These are phyloP conservation scores for Taenaris catops DNA, from an alignment of 2,888 invertebrate species.

Conservation along the genomic window DNA sequence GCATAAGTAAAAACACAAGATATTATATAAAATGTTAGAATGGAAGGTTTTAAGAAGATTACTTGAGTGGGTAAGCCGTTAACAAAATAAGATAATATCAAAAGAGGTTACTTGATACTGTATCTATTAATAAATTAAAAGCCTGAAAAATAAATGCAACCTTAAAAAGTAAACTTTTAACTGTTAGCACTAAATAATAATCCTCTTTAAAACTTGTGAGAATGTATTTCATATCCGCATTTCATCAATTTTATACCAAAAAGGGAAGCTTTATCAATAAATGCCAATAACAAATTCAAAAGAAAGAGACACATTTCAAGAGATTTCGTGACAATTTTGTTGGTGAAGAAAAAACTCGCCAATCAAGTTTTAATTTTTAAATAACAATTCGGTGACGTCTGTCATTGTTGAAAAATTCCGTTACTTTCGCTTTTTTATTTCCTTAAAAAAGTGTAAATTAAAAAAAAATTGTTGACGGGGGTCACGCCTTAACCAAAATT, in stretches of 20 bases:
- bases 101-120: too few relatives aligned
- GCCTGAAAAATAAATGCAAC: too few relatives aligned
- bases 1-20: too few relatives aligned
- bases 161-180: too few relatives aligned
- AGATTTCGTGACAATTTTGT: slow-evolving; percentile 53
- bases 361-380: slow-evolving; percentile 75
- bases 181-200: too few relatives aligned
- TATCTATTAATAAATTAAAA: too few relatives aligned
- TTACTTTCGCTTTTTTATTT: slow-evolving; percentile 55
- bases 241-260: slow-evolving; percentile 15
- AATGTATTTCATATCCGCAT: slow-evolving; percentile 10
- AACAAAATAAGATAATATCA: too few relatives aligned
- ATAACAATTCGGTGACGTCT: slow-evolving; percentile 61
- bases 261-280: slow-evolving; percentile 22
- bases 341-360: slow-evolving; percentile 57
- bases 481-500: slow-evolving; percentile 74
- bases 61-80: too few relatives aligned
- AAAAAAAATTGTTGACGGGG: slow-evolving; percentile 72
- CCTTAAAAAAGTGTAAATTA: slow-evolving; percentile 59
- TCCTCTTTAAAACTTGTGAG: slow-evolving; percentile 19
- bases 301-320: slow-evolving; percentile 54
- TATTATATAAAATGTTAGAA: too few relatives aligned
- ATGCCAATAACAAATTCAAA: slow-evolving; percentile 34
- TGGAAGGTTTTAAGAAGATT: too few relatives aligned
- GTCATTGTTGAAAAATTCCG: slow-evolving; percentile 60